Evolutionary conservation across 2,888 invertebrate species (phyloP).

Genomic region (Tillus elongatus): DNA sequence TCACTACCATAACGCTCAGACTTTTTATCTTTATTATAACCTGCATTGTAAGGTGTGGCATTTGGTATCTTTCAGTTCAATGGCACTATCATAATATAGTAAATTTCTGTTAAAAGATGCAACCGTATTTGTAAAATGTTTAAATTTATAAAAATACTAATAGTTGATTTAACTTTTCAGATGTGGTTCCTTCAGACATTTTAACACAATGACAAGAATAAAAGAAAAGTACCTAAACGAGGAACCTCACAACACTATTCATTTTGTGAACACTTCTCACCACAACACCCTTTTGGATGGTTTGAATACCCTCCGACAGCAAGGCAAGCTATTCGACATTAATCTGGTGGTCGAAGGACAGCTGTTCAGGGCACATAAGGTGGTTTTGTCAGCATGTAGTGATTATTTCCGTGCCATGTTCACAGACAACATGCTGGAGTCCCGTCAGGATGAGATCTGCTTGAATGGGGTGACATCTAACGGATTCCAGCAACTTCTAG

Average conservation of each 20-base stretch:
- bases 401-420: slow-evolving; percentile 72
- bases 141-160: too few species aligned
- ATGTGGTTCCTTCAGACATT: slow-evolving; percentile 5
- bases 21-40: too few species aligned
- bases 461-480: slow-evolving; percentile 57
- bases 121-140: too few species aligned
- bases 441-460: slow-evolving; percentile 53
- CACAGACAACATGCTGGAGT: slow-evolving; percentile 59
- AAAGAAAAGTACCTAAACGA: slow-evolving; percentile 36
- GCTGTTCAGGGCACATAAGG: slow-evolving; percentile 58
- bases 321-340: slow-evolving; percentile 56
- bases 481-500: slow-evolving; percentile 54
- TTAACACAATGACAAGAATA: slow-evolving; percentile 32
- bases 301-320: slow-evolving; percentile 51
- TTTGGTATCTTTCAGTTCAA: too few species aligned
- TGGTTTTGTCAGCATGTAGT: slow-evolving; percentile 61
- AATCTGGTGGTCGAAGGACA: slow-evolving; percentile 56
- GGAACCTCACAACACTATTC: slow-evolving; percentile 41
- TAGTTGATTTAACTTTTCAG: too few species aligned
- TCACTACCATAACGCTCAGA: too few species aligned
- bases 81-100: too few species aligned
- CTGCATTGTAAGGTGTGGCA: too few species aligned
- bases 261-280: slow-evolving; percentile 51
- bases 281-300: slow-evolving; percentile 49
- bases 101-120: too few species aligned